Percentiles rank a stretch among this genome's conserved stretches.
These are phyloP conservation scores for Thalassoma bifasciatum DNA, from an alignment of 2,113 vertebrate genomes.

Conservation along the genomic window DNA sequence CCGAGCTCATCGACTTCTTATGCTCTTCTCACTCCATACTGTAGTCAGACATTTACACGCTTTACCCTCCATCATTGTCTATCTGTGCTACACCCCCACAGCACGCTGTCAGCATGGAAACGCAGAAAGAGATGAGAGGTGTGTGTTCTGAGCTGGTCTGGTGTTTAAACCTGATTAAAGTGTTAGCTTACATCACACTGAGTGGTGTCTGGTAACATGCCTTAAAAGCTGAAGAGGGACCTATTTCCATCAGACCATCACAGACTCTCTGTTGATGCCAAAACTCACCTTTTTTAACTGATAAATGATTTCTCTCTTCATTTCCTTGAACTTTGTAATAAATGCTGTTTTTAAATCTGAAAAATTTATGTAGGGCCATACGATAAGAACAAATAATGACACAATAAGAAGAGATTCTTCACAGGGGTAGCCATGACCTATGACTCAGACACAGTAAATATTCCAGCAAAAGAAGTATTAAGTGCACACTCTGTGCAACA, in stretches of 20 bases:
- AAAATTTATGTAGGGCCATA: no score
- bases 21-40: not conserved
- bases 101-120: slow-evolving; percentile 6
- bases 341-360: no score
- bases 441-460: no score
- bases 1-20: not conserved
- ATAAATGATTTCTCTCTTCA: no score
- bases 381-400: no score
- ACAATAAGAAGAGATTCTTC: no score
- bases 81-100: not conserved
- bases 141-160: not conserved
- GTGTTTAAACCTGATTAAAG: slow-evolving; percentile 52
- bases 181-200: slow-evolving; percentile 45
- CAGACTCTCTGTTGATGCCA: not conserved
- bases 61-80: not conserved
- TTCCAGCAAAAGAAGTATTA: no score
- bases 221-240: slow-evolving; percentile 20
- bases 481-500: no score
- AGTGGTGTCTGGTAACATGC: slow-evolving; percentile 54
- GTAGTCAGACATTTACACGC: not conserved
- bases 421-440: no score
- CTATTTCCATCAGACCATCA: slow-evolving; percentile 1
- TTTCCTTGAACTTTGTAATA: no score
- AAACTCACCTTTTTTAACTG: not conserved
- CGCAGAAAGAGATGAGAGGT: slow-evolving; percentile 7